Percentiles rank a stretch among this genome's conserved stretches.
These are phyloP conservation scores for Hemitrygon akajei DNA, from an alignment of 2,797 vertebrate genomes.

Conservation along the genomic window DNA sequence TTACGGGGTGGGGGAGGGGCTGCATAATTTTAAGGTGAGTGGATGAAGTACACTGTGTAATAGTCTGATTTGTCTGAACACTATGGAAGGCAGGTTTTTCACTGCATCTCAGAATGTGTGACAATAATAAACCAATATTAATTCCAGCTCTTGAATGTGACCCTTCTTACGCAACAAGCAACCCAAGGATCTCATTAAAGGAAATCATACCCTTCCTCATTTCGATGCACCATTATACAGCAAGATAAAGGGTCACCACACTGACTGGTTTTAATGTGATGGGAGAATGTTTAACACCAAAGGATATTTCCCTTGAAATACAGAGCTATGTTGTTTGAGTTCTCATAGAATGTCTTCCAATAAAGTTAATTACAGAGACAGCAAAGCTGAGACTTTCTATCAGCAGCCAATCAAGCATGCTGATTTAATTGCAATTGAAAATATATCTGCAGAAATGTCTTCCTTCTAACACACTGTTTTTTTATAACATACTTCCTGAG, in stretches of 20 bases:
- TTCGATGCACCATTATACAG: background rate
- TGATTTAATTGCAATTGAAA: background rate
- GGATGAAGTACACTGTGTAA: too few relatives aligned
- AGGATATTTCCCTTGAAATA: background rate
- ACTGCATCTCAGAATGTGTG: too few relatives aligned
- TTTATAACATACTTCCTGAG: background rate
- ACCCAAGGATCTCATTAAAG: background rate
- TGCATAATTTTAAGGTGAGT: too few relatives aligned
- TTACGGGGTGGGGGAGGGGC: too few relatives aligned
- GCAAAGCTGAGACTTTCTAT: background rate
- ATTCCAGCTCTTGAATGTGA: background rate
- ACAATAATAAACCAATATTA: too few relatives aligned
- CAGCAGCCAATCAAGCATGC: background rate
- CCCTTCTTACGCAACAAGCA: background rate
- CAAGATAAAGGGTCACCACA: background rate
- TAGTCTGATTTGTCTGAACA: too few relatives aligned
- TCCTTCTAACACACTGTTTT: background rate
- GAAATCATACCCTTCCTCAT: background rate
- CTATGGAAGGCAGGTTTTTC: too few relatives aligned
- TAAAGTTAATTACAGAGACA: background rate
- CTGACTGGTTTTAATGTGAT: background rate
- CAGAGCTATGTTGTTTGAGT: background rate
- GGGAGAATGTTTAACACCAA: background rate
- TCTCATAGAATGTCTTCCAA: background rate
- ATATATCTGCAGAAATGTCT: background rate